A percentile compares a stretch with the other conserved stretches of the same genome.
Conservation (phyloP, 2,888 invertebrate genomes). For the Drosophila maculinotata region DNA sequence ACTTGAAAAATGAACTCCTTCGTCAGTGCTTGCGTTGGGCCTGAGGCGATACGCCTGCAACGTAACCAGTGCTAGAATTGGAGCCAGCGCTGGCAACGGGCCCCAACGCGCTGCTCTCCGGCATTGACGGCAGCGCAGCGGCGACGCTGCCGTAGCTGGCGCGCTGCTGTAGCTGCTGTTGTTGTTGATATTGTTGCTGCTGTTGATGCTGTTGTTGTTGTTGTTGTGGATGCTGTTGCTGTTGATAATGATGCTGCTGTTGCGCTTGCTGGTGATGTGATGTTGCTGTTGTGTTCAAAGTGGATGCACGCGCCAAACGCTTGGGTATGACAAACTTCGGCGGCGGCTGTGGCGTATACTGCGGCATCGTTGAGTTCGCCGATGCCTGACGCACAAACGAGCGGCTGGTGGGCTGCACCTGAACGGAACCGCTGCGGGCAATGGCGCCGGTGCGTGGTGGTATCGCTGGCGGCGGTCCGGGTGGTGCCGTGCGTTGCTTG, state of each 20-base stretch:
- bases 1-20: slow-evolving; percentile 84
- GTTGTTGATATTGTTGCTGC: slow-evolving; percentile 2
- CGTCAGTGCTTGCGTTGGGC: slow-evolving; percentile 84
- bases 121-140: slow-evolving; percentile 69
- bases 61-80: slow-evolving; percentile 48
- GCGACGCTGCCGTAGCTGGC: slow-evolving; percentile 76
- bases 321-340: slow-evolving; percentile 85
- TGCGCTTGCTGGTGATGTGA: slow-evolving; percentile 13
- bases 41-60: slow-evolving; percentile 71
- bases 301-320: slow-evolving; percentile 81
- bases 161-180: slow-evolving; percentile 62
- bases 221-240: slow-evolving; percentile 18
- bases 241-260: slow-evolving; percentile 22
- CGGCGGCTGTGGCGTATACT: slow-evolving; percentile 84
- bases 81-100: slow-evolving; percentile 40
- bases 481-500: slow-evolving; percentile 71
- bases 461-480: slow-evolving; percentile 85
- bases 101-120: slow-evolving; percentile 46
- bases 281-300: slow-evolving; percentile 55
- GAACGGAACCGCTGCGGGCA: slow-evolving; percentile 83
- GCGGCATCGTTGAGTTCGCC: slow-evolving; percentile 84
- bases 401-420: slow-evolving; percentile 69
- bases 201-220: slow-evolving; percentile 13
- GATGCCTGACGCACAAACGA: slow-evolving; percentile 83
- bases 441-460: slow-evolving; percentile 83